Evolutionary conservation across 2,113 vertebrate genomes (phyloP), one percentile per base, ranked within the genome.

Genomic region (Malurus elegans): DNA sequence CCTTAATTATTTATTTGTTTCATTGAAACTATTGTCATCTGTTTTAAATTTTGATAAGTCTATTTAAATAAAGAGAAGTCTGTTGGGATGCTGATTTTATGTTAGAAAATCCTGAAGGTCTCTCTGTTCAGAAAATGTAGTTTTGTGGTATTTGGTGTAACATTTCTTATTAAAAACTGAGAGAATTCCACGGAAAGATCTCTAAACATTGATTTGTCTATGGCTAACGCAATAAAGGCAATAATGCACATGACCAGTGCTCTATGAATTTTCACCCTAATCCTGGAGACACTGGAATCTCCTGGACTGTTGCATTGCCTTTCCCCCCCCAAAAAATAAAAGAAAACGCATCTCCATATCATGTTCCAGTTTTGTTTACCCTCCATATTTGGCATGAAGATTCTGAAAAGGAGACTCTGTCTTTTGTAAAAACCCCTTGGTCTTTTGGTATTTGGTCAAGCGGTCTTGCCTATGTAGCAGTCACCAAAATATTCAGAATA

Each of bases 1-100:
- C 97, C 96, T 98, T 98, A 98, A 98, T 98, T 98, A 98, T 98
- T 98, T 97, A 98, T 98, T 98, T 96, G 98, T 98, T 97, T 98
- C 92, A 96, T 96, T 97, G 97, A 97, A 98, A 97, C 91, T 93
- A 45, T 97, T 95, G 97, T 97, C 97, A 96, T 97, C 97, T 98
- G 80, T 50, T 98, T 98, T 98, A 98, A 98, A 98, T 97, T 98
- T 97, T 98, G 98, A 98, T 98, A 97, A 97, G 95, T 96, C 97
- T 97, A 97, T 98, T 98, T 98, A 98, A 98, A 98, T 98, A 97
- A 97, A 97, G 95, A 97, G 82, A 97, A 96, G 95, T 94, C 64
- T 97, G 69, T 96, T 92, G 97, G 96, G 97, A 98, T 97, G 93
- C 94, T 97, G 96, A 98, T 97, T 98, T 97, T 93, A 88, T 88